Base-by-base conservation (phyloP, 1,140 invertebrate genomes). In the Semibalanus balanoides region DNA sequence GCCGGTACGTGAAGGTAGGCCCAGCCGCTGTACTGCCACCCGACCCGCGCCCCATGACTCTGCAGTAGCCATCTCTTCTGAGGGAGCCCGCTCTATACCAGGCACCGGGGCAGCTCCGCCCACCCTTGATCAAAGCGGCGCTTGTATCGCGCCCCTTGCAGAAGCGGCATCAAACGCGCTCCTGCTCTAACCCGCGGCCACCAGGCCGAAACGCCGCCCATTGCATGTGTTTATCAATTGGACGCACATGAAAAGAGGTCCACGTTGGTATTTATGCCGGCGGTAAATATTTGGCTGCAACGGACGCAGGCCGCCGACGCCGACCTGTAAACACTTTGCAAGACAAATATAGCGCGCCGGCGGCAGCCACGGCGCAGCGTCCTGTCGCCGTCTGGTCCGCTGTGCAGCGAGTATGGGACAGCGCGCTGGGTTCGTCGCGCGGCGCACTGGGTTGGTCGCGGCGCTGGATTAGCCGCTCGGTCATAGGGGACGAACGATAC, bases 221-320 rank as follows among this genome's bases (percentile, higher is more conserved):
- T 64, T 64, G 51, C 51, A 64, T 64, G 11, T 64, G 51, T 64
- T 64, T 64, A 64, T 64, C 51, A 64, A 64, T 64, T 64, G 51
- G 51, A 64, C 51, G 51, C 51, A 64, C 51, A 64, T 64, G 51
- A 64, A 64, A 64, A 64, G 51, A 64, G 51, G 51, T 7, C 51
- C 51, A 64, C 51, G 51, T 64, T 64, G 51, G 51, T 64, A 64
- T 64, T 64, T 64, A 64, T 64, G 22, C 51, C 14, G 51, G 14
- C 51, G 51, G 51, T 64, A 64, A 64, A 64, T 64, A 64, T 64
- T 64, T 64, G 51, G 51, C 51, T 64, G 51, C 51, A 64, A 64
- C 51, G 51, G 51, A 64, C 51, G 51, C 51, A 64, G 51, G 11
- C 51, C 11, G 51, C 14, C 51, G n/a, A n/a, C n/a, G 51, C 51